phyloP scores from a whole-genome alignment of 2,113 vertebrate species.

The Thunnus thynnus region DNA sequence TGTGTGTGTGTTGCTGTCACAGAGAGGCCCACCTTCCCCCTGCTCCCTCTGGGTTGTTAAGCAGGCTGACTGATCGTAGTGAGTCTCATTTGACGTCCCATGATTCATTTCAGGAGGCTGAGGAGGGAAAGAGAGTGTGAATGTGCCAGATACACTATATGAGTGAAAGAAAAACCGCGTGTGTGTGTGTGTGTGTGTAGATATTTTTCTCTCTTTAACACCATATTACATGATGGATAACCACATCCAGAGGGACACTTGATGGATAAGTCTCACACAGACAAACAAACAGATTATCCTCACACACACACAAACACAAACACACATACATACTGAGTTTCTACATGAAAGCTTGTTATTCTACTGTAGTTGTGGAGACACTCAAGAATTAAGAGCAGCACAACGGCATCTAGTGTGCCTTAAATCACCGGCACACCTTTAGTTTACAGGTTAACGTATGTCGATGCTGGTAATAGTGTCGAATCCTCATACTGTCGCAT shows the following conservation, averaged over 20 bases:
- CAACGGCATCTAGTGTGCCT: background rate
- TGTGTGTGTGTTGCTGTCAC: background rate
- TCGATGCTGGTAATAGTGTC: background rate
- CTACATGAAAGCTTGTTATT: background rate
- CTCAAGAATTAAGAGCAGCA: background rate
- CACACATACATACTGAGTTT: background rate
- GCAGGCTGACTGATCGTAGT: slow-evolving; percentile 57
- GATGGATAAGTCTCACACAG: slow-evolving; percentile 48
- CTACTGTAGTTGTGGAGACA: background rate
- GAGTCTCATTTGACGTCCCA: slow-evolving; percentile 49
- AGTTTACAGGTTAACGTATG: no score
- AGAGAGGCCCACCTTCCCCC: slow-evolving; percentile 9
- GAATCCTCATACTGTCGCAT: background rate
- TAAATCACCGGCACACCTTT: background rate
- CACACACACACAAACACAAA: background rate
- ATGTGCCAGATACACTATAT: background rate
- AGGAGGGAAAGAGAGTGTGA: slow-evolving; percentile 24
- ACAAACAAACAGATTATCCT: background rate
- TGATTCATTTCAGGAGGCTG: slow-evolving; percentile 55
- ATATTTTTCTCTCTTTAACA: slow-evolving; percentile 56
- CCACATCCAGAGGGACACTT: slow-evolving; percentile 33
- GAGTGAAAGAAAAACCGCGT: slow-evolving; percentile 10
- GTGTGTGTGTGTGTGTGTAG: slow-evolving; percentile 16
- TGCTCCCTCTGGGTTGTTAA: slow-evolving; percentile 36
- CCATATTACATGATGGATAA: slow-evolving; percentile 57